These are phyloP conservation scores for Lerista edwardsae DNA, from an alignment of 2,797 vertebrate genomes.

Conservation along the genomic window DNA sequence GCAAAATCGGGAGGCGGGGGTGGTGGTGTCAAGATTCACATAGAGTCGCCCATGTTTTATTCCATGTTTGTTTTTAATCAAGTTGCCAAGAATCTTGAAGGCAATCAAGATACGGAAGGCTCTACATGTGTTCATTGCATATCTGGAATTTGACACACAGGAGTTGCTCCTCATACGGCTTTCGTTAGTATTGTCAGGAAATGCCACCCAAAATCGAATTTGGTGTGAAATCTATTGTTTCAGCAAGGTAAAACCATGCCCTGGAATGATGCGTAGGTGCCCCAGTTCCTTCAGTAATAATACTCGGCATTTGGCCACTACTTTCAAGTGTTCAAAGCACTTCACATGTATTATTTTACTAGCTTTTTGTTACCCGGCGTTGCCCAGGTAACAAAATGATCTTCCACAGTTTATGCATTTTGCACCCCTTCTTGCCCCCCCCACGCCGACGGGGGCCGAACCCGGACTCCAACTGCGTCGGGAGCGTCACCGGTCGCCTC, in stretches of 20 bases:
- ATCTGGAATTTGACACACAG: background rate
- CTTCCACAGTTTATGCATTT: too few relatives aligned
- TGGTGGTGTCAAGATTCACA: background rate
- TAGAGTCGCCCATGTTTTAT: background rate
- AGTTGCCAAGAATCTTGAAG: background rate
- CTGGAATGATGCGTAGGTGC: background rate
- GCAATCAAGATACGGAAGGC: background rate
- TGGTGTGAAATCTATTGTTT: background rate
- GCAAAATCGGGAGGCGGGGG: background rate
- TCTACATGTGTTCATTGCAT: background rate
- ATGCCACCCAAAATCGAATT: background rate
- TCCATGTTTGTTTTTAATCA: conserved; percentile 14
- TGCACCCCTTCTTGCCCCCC: too few relatives aligned
- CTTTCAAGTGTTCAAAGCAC: too few relatives aligned
- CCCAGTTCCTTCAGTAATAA: background rate
- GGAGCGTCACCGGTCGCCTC: too few relatives aligned
- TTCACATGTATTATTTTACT: too few relatives aligned
- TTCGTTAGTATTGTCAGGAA: background rate
- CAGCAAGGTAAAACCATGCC: background rate
- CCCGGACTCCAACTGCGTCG: too few relatives aligned
- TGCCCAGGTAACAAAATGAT: too few relatives aligned
- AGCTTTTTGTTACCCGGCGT: too few relatives aligned
- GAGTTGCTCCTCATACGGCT: background rate
- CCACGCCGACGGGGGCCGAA: too few relatives aligned
- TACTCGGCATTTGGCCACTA: too few relatives aligned